Conservation (phyloP, 2,888 invertebrate species). For the Tholera decimalis region DNA sequence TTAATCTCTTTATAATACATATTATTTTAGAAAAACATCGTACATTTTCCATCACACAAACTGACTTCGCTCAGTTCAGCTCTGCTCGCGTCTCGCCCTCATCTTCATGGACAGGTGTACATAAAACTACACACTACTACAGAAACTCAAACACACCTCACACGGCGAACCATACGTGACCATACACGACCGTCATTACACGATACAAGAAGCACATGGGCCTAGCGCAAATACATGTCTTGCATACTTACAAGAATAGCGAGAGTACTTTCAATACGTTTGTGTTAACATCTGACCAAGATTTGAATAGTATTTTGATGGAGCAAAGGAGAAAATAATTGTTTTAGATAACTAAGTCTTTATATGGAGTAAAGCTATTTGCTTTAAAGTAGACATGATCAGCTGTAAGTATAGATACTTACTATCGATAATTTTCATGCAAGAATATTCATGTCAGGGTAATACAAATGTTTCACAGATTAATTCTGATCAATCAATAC, state of each 20-base stretch:
- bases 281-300: background rate
- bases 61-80: background rate
- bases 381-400: too few relatives aligned
- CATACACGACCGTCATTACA: constrained; percentile 49
- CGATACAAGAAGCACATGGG: constrained; percentile 33
- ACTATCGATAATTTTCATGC: too few relatives aligned
- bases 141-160: constrained; percentile 14
- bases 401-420: too few relatives aligned
- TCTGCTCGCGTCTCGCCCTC: background rate
- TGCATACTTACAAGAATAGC: constrained; percentile 11
- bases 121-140: background rate
- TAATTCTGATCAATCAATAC: too few relatives aligned
- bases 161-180: background rate
- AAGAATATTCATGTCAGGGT: too few relatives aligned
- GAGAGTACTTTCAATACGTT: constrained; percentile 14
- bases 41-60: background rate
- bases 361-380: too few relatives aligned
- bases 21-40: too few relatives aligned
- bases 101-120: constrained; percentile 28
- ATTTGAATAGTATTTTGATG: too few relatives aligned
- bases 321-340: background rate
- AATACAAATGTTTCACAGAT: too few relatives aligned
- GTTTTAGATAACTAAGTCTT: too few relatives aligned
- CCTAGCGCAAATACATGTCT: constrained; percentile 22
- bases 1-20: too few relatives aligned